Conservation (phyloP, 1,140 invertebrate genomes). For the Lucilia sericata region DNA sequence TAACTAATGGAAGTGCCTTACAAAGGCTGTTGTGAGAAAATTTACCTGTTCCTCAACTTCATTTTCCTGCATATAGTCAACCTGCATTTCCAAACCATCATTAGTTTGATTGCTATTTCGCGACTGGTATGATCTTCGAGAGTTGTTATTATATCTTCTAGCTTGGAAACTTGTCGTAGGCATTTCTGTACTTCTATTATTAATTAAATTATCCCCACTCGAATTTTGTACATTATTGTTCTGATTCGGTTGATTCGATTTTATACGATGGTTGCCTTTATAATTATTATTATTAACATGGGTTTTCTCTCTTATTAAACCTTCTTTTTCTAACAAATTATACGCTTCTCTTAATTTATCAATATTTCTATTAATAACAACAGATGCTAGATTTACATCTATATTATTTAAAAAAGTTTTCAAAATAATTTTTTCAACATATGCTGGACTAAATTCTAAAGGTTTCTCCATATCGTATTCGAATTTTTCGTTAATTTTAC, state of each 20-base stretch:
- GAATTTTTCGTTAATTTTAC: constrained; percentile 35
- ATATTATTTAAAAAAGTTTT: constrained; percentile 49
- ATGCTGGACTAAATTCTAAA: constrained; percentile 45
- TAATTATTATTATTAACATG: neutral
- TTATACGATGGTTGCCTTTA: too few relatives aligned
- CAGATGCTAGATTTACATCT: constrained; percentile 24
- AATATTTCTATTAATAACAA: constrained; percentile 47
- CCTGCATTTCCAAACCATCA: too few relatives aligned
- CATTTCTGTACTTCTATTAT: neutral
- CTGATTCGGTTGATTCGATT: too few relatives aligned
- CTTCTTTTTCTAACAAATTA: constrained; percentile 36
- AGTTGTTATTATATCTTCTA: too few relatives aligned
- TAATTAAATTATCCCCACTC: too few relatives aligned
- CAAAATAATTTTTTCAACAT: constrained; percentile 47
- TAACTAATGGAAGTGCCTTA: constrained; percentile 1
- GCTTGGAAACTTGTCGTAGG: constrained; percentile 11
- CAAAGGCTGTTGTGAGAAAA: constrained; percentile 2
- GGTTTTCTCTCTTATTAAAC: constrained; percentile 14
- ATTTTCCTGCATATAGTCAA: too few relatives aligned
- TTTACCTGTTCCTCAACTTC: neutral
- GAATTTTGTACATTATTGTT: too few relatives aligned
- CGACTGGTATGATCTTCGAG: too few relatives aligned
- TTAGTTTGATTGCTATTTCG: too few relatives aligned
- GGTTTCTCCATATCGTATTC: constrained; percentile 42
- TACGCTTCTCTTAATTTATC: constrained; percentile 47